These are phyloP conservation scores for Myotis daubentonii DNA, from an alignment of 2,797 vertebrate genomes.

Conservation along the genomic window DNA sequence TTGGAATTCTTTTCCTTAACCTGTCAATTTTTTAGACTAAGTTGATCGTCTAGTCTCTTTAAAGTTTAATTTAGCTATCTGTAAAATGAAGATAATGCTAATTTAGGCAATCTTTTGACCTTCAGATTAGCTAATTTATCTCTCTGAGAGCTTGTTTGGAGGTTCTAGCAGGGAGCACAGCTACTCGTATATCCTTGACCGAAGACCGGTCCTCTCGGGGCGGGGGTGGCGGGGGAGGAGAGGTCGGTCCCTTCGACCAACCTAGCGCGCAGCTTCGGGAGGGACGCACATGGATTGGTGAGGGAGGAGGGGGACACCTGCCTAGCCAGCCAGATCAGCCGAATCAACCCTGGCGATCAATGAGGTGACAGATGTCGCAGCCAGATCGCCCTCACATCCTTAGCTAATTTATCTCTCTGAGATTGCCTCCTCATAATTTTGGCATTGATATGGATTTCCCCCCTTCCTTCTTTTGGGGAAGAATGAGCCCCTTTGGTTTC, in stretches of 20 bases:
- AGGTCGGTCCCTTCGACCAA: too few relatives aligned
- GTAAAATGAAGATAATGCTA: neutral
- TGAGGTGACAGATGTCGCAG: too few relatives aligned
- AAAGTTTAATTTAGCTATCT: neutral
- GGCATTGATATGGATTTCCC: neutral
- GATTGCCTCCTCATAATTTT: slow-evolving; percentile 41
- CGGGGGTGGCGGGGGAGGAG: too few relatives aligned
- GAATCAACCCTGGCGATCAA: too few relatives aligned
- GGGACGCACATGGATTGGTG: too few relatives aligned
- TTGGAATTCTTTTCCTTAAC: neutral
- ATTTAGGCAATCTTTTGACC: neutral
- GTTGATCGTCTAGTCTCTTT: neutral
- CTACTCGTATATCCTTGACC: too few relatives aligned
- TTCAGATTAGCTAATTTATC: slow-evolving; percentile 9
- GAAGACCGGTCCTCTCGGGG: too few relatives aligned
- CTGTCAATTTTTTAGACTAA: neutral
- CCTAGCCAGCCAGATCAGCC: too few relatives aligned
- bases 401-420: slow-evolving; percentile 2
- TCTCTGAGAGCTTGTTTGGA: neutral
- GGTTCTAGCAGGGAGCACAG: too few relatives aligned
- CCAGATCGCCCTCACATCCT: neutral
- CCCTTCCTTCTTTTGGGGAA: neutral
- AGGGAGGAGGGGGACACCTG: too few relatives aligned
- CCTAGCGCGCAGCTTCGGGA: too few relatives aligned
- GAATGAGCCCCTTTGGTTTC: neutral